These are phyloP conservation scores for Samia ricini DNA, from an alignment of 1,140 invertebrate genomes.

Conservation along the genomic window DNA sequence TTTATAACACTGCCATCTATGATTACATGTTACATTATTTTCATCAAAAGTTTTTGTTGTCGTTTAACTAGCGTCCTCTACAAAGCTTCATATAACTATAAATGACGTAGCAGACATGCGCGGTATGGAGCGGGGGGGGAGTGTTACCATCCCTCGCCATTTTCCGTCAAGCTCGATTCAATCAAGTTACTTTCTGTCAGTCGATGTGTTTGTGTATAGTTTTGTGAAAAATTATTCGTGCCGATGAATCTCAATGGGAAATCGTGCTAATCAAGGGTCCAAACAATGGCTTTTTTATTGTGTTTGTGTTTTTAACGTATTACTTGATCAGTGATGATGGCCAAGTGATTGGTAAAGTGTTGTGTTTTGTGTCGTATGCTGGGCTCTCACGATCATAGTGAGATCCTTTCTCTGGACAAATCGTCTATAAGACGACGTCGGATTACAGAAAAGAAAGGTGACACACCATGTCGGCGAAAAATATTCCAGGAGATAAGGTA, in stretches of 20 bases:
- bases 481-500: conserved; percentile 74
- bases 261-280: conserved; percentile 68
- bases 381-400: conserved; percentile 69
- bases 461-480: conserved; percentile 73
- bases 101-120: conserved; percentile 36
- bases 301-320: conserved; percentile 73
- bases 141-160: conserved; percentile 62
- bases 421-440: conserved; percentile 67
- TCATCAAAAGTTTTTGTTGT: conserved; percentile 20
- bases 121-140: conserved; percentile 50
- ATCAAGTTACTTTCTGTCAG: conserved; percentile 74
- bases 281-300: conserved; percentile 71
- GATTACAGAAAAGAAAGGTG: conserved; percentile 55
- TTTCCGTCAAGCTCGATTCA: conserved; percentile 70
- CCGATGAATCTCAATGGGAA: conserved; percentile 75
- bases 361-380: conserved; percentile 74
- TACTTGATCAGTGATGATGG: conserved; percentile 69
- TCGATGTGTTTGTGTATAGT: conserved; percentile 74
- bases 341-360: conserved; percentile 70
- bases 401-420: conserved; percentile 73
- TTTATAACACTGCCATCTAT: conserved; percentile 33
- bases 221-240: conserved; percentile 74
- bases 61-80: conserved; percentile 44
- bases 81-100: conserved; percentile 11
- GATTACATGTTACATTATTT: not conserved